Evolutionary conservation across 2,113 vertebrate species (phyloP), one percentile per base, ranked within the genome.

Genomic region (Tachuris rubrigastra): DNA sequence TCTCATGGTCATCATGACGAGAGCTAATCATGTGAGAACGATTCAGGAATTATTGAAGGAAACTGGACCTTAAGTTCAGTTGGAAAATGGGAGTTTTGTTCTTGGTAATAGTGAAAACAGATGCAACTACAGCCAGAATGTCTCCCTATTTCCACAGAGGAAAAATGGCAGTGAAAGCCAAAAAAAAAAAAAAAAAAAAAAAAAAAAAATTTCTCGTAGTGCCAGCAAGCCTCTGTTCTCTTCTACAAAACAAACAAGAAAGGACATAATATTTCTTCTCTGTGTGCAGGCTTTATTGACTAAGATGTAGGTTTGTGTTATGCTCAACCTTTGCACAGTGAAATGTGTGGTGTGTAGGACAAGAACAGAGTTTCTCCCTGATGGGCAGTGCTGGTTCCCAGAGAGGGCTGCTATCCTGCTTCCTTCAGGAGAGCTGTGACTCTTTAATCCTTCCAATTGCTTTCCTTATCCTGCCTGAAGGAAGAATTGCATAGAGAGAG

Each of bases 91-190:
- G 68, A 87, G 30, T 50, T 78, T 75, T 85, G 19, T 37, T 79
- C 68, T 75, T 85, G 60, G 66, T 65, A 93, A 85, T n/a, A 92
- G 52, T 17, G 56, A 75, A 97, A 95, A 71, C 69, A 95, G 77
- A 92, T 11, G 56, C 42, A 92, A 37, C 21, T 18, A 85, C 31
- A 95, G 53, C 41, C 80, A 89, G 63, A 85, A 73, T 24, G 41
- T 47, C 44, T 83, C 72, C 49, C 46, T 42, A 46, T 86, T 92
- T 69, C 89, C 59, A 72, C 2, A 75, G 33, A 89, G 71, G 81
- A 87, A 95, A 90, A 91, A 79, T 14, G 11, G 21, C 47, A 59
- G 5, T 14, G 60, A 82, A 91, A 89, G 39, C 47, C 73, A 87
- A 77, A 41, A 65, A 62, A 37, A 35, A 7, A 27, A 4, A 53